A percentile compares a stretch with the other conserved stretches of the same genome.
These are phyloP conservation scores for Dolichomitus sp. DNA, from an alignment of 2,888 invertebrate species.

Conservation along the genomic window DNA sequence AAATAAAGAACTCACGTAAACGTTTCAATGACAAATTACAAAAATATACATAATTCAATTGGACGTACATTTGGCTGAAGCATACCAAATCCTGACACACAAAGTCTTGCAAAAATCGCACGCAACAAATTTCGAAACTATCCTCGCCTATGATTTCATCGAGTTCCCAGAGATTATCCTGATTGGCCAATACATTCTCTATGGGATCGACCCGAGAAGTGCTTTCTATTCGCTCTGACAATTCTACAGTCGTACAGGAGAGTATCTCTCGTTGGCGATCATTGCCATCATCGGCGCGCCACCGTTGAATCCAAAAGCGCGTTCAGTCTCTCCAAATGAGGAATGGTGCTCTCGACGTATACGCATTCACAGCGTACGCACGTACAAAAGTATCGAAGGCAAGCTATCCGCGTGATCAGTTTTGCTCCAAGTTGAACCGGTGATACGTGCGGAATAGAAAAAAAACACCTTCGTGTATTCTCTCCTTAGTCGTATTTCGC, in stretches of 20 bases:
- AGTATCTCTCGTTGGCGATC: slow-evolving; percentile 42
- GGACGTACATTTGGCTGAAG: not conserved
- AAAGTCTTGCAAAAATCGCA: not conserved
- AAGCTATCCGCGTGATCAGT: slow-evolving; percentile 43
- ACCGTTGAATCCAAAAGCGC: slow-evolving; percentile 52
- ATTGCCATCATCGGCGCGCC: slow-evolving; percentile 61
- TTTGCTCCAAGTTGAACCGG: slow-evolving; percentile 25
- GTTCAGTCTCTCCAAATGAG: slow-evolving; percentile 59
- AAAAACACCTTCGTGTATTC: slow-evolving; percentile 28
- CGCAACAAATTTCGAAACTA: slow-evolving; percentile 53
- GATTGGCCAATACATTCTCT: slow-evolving; percentile 36
- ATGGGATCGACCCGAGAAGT: slow-evolving; percentile 31
- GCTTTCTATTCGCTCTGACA: slow-evolving; percentile 33
- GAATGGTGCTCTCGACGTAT: slow-evolving; percentile 36
- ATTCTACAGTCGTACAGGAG: slow-evolving; percentile 43
- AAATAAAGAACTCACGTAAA: not conserved
- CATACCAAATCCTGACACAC: not conserved
- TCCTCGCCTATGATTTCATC: not conserved
- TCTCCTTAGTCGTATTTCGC: slow-evolving; percentile 9
- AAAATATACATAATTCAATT: not conserved
- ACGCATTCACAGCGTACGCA: slow-evolving; percentile 59
- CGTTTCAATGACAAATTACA: slow-evolving; percentile 22
- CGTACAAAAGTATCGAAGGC: slow-evolving; percentile 44
- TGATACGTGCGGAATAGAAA: slow-evolving; percentile 23
- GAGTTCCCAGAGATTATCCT: slow-evolving; percentile 50